Percentiles rank a stretch among this genome's conserved stretches.
These are phyloP conservation scores for Anagrus nilaparvatae DNA, from an alignment of 1,140 invertebrate species.

Conservation along the genomic window DNA sequence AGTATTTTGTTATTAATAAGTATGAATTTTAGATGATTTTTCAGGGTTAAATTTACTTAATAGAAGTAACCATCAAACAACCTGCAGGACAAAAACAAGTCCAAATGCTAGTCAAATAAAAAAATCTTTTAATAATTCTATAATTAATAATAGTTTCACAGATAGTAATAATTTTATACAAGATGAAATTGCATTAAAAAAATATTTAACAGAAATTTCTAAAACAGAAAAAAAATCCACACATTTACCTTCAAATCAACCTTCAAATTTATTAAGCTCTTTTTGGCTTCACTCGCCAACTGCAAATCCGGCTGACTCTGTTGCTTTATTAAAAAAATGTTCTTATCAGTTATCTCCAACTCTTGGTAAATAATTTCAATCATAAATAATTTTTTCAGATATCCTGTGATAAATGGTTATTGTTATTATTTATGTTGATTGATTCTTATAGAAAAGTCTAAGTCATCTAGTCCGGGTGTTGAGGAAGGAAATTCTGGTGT, in stretches of 20 bases:
- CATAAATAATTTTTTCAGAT: not conserved
- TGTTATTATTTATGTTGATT: not conserved
- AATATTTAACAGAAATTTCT: conserved; percentile 28
- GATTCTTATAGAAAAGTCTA: conserved; percentile 25
- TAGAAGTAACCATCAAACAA: conserved; percentile 23
- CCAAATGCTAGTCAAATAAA: conserved; percentile 26
- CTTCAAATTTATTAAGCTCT: conserved; percentile 39
- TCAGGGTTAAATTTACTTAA: conserved; percentile 26
- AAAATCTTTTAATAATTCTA: conserved; percentile 26
- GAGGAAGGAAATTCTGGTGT: conserved; percentile 44
- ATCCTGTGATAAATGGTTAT: not conserved
- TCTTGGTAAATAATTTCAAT: conserved; percentile 30
- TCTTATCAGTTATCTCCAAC: conserved; percentile 47
- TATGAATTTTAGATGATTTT: conserved; percentile 25
- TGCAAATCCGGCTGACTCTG: conserved; percentile 42
- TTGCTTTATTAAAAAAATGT: conserved; percentile 41
- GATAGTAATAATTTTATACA: conserved; percentile 32
- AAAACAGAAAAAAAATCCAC: conserved; percentile 26
- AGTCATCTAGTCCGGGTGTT: conserved; percentile 36
- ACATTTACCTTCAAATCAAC: conserved; percentile 27
- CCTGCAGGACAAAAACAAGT: conserved; percentile 21
- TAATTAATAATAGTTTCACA: conserved; percentile 28
- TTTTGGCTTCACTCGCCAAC: conserved; percentile 50
- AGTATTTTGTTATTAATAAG: conserved; percentile 7
- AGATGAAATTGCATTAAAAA: conserved; percentile 28